These are phyloP conservation scores for Tragopan temminckii DNA, from an alignment of 2,797 vertebrate species.

Conservation along the genomic window DNA sequence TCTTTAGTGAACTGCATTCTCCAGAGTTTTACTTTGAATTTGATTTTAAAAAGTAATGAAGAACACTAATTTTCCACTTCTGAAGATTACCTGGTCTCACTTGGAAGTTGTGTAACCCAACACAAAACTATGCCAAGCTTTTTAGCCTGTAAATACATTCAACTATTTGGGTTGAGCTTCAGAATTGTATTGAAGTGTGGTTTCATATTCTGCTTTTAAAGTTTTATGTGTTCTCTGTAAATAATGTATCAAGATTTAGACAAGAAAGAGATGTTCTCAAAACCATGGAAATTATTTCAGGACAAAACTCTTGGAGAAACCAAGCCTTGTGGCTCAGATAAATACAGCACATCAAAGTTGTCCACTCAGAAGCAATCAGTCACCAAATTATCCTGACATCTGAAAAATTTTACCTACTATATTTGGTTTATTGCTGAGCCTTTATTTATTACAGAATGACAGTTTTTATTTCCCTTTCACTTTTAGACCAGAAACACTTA, in stretches of 20 bases:
- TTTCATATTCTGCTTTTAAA: background rate
- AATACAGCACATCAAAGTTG: background rate
- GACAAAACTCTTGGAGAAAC: background rate
- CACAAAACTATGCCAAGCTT: background rate
- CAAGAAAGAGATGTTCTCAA: background rate
- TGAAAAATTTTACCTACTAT: background rate
- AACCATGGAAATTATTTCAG: background rate
- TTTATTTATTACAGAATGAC: background rate
- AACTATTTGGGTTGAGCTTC: background rate
- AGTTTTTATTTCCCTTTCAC: background rate
- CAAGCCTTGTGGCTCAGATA: background rate
- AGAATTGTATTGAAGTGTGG: background rate
- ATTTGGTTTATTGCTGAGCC: background rate
- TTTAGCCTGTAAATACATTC: background rate
- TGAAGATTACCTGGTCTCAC: background rate
- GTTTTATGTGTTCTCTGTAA: background rate
- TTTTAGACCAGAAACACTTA: background rate
- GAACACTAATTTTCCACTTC: background rate
- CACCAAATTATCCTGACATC: background rate
- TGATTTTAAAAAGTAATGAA: background rate
- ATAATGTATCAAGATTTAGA: background rate
- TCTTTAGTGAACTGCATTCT: background rate
- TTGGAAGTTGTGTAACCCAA: background rate
- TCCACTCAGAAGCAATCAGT: background rate
- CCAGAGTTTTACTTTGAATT: conserved; percentile 2